A percentile compares a stretch with the other conserved stretches of the same genome.
phyloP scores from a whole-genome alignment of 1,140 invertebrate genomes.

The Polypedilum vanderplanki region DNA sequence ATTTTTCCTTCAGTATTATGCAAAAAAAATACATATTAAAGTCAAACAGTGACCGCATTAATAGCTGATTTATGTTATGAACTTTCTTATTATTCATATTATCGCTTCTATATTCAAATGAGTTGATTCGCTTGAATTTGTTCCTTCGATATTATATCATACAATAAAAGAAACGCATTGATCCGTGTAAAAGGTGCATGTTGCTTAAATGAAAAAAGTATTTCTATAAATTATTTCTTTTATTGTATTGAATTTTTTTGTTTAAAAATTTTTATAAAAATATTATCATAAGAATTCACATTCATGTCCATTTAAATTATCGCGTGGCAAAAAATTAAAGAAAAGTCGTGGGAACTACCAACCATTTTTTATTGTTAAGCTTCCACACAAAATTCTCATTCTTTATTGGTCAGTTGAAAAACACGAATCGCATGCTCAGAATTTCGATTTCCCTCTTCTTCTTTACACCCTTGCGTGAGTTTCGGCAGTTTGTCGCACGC shows the following conservation, averaged over 20 bases:
- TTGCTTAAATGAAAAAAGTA: not conserved
- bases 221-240: not conserved
- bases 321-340: not conserved
- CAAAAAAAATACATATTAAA: too few species aligned
- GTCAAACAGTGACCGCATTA: too few species aligned
- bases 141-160: too few species aligned
- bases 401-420: not conserved
- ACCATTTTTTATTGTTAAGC: slow-evolving; percentile 17
- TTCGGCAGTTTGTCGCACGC: too few species aligned
- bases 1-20: too few species aligned
- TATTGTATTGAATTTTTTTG: not conserved
- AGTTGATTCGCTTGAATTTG: too few species aligned
- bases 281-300: not conserved
- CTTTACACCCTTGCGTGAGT: too few species aligned
- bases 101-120: too few species aligned
- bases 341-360: not conserved
- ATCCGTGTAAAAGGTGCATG: slow-evolving; percentile 34
- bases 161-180: slow-evolving; percentile 23
- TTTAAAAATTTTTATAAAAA: not conserved
- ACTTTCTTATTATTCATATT: too few species aligned
- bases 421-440: slow-evolving; percentile 8
- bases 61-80: too few species aligned
- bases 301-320: not conserved
- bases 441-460: too few species aligned
- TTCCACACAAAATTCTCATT: too few species aligned